Evolutionary conservation across 2,888 invertebrate species (phyloP).

Genomic region (Tiliacea citrago): DNA sequence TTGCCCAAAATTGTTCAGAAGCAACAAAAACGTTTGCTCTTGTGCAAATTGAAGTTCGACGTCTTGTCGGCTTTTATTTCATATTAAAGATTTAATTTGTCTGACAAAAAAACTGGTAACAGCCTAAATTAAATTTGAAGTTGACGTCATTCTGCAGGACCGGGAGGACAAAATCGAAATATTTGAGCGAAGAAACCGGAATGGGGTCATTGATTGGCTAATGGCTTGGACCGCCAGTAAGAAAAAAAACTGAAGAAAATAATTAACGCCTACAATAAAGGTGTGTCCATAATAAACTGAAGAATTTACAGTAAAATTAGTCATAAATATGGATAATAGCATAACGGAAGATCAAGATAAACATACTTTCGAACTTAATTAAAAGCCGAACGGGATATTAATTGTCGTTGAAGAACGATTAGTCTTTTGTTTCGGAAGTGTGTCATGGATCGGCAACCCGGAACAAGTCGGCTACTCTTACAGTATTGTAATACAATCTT

Average conservation of each 20-base stretch:
- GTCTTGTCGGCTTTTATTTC: slow-evolving; percentile 31
- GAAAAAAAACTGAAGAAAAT: slow-evolving; percentile 17
- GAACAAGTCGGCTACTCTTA: slow-evolving; percentile 56
- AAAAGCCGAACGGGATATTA: slow-evolving; percentile 27
- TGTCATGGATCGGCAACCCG: slow-evolving; percentile 64
- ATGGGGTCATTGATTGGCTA: slow-evolving; percentile 51
- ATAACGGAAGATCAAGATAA: slow-evolving; percentile 11
- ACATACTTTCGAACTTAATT: slow-evolving; percentile 14
- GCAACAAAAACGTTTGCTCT: slow-evolving; percentile 46
- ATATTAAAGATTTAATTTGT: slow-evolving; percentile 38
- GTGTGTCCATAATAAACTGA: slow-evolving; percentile 16
- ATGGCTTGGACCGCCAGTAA: slow-evolving; percentile 19
- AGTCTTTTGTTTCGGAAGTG: slow-evolving; percentile 54
- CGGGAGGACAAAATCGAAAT: slow-evolving; percentile 43
- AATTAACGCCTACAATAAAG: slow-evolving; percentile 5
- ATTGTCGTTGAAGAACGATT: slow-evolving; percentile 36
- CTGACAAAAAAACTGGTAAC: slow-evolving; percentile 52
- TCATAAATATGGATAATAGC: slow-evolving; percentile 3
- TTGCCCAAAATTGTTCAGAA: slow-evolving; percentile 47
- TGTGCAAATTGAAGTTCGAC: slow-evolving; percentile 40
- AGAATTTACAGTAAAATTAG: slow-evolving; percentile 13
- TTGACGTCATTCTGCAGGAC: slow-evolving; percentile 59
- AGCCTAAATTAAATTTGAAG: slow-evolving; percentile 49
- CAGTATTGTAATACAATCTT: slow-evolving; percentile 74
- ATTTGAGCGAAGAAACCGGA: slow-evolving; percentile 58